These are phyloP conservation scores for Drosophila antonietae DNA, from an alignment of 2,888 invertebrate genomes.

Conservation along the genomic window DNA sequence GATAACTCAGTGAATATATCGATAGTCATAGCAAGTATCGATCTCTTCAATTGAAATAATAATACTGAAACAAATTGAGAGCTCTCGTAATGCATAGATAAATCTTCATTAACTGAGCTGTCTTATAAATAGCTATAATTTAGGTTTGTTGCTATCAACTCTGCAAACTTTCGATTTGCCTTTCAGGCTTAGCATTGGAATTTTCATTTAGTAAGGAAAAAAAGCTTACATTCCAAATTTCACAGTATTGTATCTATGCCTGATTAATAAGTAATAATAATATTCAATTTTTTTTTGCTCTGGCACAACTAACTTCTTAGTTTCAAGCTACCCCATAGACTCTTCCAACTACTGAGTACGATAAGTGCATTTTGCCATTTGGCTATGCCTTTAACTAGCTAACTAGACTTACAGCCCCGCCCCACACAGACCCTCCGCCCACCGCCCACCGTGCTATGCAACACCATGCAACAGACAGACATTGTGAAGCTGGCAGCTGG, in stretches of 20 bases:
- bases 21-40: background rate
- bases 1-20: background rate
- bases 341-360: background rate
- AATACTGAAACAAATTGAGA: background rate
- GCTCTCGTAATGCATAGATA: background rate
- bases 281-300: no score
- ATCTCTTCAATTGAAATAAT: background rate
- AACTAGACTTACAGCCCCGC: background rate
- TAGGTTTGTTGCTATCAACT: no score
- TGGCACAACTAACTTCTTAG: no score
- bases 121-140: no score
- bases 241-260: no score
- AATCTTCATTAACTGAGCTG: no score
- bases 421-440: background rate
- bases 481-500: conserved; percentile 7
- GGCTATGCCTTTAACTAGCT: conserved; percentile 37
- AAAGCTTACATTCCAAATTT: no score
- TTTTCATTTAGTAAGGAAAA: no score
- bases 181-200: no score
- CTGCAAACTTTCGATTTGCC: no score
- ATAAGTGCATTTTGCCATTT: conserved; percentile 73
- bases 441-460: background rate
- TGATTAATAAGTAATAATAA: no score
- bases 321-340: background rate
- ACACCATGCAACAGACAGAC: background rate